A percentile compares a stretch with the other conserved stretches of the same genome.
phyloP scores from a whole-genome alignment of 2,888 invertebrate species.

The Quadroppia sp. region DNA sequence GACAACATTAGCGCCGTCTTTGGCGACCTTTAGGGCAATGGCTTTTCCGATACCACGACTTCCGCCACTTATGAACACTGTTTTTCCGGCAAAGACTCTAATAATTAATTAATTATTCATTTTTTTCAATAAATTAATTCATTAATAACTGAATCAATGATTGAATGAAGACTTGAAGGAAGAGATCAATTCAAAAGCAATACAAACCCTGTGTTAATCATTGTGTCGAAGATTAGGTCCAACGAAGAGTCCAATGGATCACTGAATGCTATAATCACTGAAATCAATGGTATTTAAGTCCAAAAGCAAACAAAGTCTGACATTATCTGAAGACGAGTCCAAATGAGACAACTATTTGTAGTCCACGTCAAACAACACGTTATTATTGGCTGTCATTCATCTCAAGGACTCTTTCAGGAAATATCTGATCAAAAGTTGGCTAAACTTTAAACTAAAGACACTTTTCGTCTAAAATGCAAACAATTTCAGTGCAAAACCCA shows the following conservation, averaged over 20 bases:
- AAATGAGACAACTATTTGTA: too few species aligned
- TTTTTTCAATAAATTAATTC: not conserved
- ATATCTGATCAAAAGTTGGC: too few species aligned
- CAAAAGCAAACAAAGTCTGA: too few species aligned
- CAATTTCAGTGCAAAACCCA: too few species aligned
- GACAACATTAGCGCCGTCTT: constrained; percentile 85
- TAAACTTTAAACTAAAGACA: too few species aligned
- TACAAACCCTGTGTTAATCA: constrained; percentile 33
- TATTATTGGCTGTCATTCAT: not conserved
- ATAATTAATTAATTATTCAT: constrained; percentile 10
- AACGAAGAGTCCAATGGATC: too few species aligned
- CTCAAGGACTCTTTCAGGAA: not conserved
- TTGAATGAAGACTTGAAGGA: not conserved
- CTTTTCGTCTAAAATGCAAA: too few species aligned
- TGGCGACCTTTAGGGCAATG: constrained; percentile 85
- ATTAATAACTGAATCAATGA: not conserved
- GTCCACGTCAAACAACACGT: constrained; percentile 22
- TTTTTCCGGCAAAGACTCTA: constrained; percentile 74
- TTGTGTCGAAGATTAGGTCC: not conserved
- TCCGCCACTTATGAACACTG: constrained; percentile 91
- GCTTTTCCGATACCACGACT: constrained; percentile 94
- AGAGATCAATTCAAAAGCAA: constrained; percentile 2
- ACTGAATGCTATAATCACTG: too few species aligned
- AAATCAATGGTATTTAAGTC: too few species aligned
- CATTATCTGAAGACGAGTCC: too few species aligned